These are phyloP conservation scores for Drosophila ananassae DNA, from an alignment of 1,140 invertebrate genomes.

Conservation along the genomic window DNA sequence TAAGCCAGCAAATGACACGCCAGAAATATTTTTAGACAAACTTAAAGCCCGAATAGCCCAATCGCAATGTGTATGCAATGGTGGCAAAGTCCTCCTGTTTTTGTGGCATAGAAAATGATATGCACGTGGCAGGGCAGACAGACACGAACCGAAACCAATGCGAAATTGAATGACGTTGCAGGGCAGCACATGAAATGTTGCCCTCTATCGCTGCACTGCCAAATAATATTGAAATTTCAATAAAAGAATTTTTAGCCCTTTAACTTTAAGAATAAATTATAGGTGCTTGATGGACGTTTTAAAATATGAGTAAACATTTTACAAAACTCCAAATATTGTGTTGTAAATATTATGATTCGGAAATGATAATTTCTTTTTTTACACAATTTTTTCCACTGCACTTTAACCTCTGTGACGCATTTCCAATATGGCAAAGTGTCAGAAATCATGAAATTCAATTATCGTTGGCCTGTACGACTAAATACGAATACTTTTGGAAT, in stretches of 20 bases:
- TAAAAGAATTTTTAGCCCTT: too few species aligned
- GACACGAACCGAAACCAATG: conserved; percentile 42
- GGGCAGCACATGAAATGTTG: conserved; percentile 21
- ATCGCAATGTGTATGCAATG: conserved; percentile 12
- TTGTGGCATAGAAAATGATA: conserved; percentile 39
- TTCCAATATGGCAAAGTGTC: conserved; percentile 59
- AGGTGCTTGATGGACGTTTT: not conserved
- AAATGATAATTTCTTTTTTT: not conserved
- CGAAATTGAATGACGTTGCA: conserved; percentile 52
- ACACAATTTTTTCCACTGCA: conserved; percentile 9
- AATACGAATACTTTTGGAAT: conserved; percentile 8
- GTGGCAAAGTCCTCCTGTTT: conserved; percentile 10
- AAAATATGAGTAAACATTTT: too few species aligned
- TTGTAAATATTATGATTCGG: too few species aligned
- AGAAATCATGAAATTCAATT: conserved; percentile 77
- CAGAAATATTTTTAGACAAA: conserved; percentile 32
- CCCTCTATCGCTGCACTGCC: conserved; percentile 9
- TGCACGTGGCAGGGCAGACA: conserved; percentile 45
- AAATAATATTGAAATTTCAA: not conserved
- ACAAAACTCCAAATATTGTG: too few species aligned
- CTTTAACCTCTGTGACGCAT: not conserved
- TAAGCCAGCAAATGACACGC: conserved; percentile 45
- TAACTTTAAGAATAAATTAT: too few species aligned
- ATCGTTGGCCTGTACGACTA: conserved; percentile 43
- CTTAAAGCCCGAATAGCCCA: conserved; percentile 24